phyloP scores from a whole-genome alignment of 2,797 vertebrate genomes.

The Linurgus olivaceus region DNA sequence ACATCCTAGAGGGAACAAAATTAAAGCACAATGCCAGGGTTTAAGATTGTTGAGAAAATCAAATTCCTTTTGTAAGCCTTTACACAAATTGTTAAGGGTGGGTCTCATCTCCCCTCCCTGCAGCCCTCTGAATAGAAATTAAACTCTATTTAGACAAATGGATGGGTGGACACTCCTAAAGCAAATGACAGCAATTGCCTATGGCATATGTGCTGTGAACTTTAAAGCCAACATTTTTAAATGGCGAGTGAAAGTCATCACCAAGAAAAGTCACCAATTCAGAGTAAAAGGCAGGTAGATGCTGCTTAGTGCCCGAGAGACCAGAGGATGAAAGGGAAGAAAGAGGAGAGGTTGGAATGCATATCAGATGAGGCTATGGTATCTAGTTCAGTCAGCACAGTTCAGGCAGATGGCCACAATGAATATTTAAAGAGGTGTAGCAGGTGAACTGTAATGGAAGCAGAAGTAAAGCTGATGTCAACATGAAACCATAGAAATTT shows the following conservation, averaged over 20 bases:
- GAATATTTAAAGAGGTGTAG: constrained; percentile 6
- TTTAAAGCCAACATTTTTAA: neutral
- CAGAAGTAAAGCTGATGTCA: neutral
- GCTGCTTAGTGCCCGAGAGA: neutral
- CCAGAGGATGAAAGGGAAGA: neutral
- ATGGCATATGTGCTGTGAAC: neutral
- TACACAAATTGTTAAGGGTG: neutral
- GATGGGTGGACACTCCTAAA: neutral
- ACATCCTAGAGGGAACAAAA: neutral
- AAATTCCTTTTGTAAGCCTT: neutral
- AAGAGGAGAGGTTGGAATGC: neutral
- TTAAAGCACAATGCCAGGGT: neutral
- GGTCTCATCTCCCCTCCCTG: neutral
- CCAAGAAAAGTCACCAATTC: neutral
- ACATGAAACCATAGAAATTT: neutral
- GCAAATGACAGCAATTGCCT: neutral
- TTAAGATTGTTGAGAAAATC: neutral
- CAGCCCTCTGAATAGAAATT: neutral
- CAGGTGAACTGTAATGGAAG: neutral
- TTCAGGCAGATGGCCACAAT: neutral
- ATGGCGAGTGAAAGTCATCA: neutral
- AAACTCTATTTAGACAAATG: neutral
- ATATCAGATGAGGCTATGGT: neutral
- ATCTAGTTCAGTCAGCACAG: neutral
- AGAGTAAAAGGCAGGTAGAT: neutral